Evolutionary conservation across 1,140 invertebrate genomes (phyloP), one percentile per base, ranked within the genome.

Genomic region (Drosophila nannoptera): DNA sequence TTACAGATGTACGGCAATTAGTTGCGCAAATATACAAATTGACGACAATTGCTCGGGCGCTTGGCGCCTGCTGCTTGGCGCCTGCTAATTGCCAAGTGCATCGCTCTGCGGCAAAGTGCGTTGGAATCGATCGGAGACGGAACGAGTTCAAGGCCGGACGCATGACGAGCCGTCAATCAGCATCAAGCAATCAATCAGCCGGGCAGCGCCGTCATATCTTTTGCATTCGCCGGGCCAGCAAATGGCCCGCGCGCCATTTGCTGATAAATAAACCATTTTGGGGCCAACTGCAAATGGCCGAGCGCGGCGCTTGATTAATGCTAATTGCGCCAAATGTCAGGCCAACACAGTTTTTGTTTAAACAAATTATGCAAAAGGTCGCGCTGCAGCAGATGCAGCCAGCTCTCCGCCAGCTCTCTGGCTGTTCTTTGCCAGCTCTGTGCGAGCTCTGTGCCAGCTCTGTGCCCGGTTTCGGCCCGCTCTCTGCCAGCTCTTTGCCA

Each of bases 321-420:
- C 78, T 82, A 82, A 82, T 84, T 84, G 72, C 70, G 60, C 43
- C 65, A 73, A 73, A 78, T 73, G 74, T 77, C 76, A 78, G 66
- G 42, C 71, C 60, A 74, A 49, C 59, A 60, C 14, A 16, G 5
- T 52, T 69, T 63, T 67, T 77, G 53, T 50, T 52, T 69, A 81
- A 75, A 63, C 66, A 81, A 77, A 77, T 74, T 75, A 52, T n/a
- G 14, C 62, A 66, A 74, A 74, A 74, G 72, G 72, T 74, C 68
- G 66, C 7, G 12, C 22, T 22, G 22, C 53, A 33, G n/a, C 31
- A 54, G 49, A 53, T 67, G 56, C 65, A 36, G 42, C 33, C n/a
- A 11, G 7, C 22, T 22, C 22, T 22, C 22, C 1, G 22, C 1
- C 22, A 22, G 22, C 22, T 22, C 22, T 22, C 22, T 2, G 22